Evolutionary conservation across 2,888 invertebrate species (phyloP).

Genomic region (Drosophila longiperda): DNA sequence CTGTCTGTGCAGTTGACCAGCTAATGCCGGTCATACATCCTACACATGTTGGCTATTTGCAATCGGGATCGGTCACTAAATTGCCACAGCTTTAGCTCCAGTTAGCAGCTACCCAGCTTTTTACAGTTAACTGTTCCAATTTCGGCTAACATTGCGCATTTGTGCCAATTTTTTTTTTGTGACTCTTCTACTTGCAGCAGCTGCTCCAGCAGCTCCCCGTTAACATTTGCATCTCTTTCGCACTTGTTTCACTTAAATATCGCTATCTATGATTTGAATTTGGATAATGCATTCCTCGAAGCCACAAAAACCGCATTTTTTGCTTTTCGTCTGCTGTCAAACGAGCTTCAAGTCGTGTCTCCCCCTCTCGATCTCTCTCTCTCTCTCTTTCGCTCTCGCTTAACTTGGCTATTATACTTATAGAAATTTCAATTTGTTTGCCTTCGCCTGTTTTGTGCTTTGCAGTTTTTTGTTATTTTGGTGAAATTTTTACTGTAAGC

Average conservation of each 20-base stretch:
- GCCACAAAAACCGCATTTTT: conserved; percentile 75
- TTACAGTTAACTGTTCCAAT: conserved; percentile 80
- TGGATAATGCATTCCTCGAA: conserved; percentile 71
- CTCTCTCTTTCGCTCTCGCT: not conserved
- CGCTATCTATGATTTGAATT: conserved; percentile 59
- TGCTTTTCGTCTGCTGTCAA: conserved; percentile 38
- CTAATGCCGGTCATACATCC: conserved; percentile 47
- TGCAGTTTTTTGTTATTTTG: conserved; percentile 49
- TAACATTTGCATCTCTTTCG: conserved; percentile 19
- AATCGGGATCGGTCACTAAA: conserved; percentile 59
- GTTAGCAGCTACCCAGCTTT: conserved; percentile 31
- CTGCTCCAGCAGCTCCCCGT: conserved; percentile 12
- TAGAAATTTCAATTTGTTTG: conserved; percentile 61
- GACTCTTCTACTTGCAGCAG: conserved; percentile 34
- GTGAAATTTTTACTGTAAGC: conserved; percentile 58
- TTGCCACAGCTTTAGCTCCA: conserved; percentile 32
- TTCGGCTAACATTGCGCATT: conserved; percentile 57
- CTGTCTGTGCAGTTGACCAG: conserved; percentile 41
- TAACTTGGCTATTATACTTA: conserved; percentile 41
- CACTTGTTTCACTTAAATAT: conserved; percentile 20
- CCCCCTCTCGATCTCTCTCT: not conserved
- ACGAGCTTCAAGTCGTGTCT: conserved; percentile 26
- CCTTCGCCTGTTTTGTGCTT: conserved; percentile 32
- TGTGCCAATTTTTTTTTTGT: conserved; percentile 73
- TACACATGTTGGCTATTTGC: conserved; percentile 53